Base-by-base conservation (phyloP, 2,888 invertebrate genomes). In the Parnassius mnemosyne region DNA sequence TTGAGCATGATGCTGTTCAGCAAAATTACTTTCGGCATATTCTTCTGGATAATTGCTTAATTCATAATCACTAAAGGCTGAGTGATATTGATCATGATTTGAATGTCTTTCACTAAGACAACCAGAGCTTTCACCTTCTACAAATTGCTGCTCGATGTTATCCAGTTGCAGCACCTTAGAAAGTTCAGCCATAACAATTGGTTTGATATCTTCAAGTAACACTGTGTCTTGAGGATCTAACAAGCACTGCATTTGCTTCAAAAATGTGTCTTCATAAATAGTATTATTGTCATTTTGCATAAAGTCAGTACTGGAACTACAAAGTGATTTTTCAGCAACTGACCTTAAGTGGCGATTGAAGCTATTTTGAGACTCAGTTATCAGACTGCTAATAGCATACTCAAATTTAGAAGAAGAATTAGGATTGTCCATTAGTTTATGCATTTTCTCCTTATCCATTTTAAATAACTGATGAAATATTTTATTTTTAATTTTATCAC, bases 201-300 rank as follows among this genome's bases (percentile, higher is more conserved):
- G 93, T 41, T 93, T 93, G 58, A 94, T 85, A 71, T 93, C 93
- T 66, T 92, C 90, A 10, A 93, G 80, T 50, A 93, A 84, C 0
- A 93, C 82, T 12, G 91, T 89, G 50, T 93, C 93, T 68, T 92
- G 92, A 0, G 93, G 93, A 71, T 93, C 93, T 34, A 93, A 72
- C 70, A 93, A 87, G 54, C 92, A 92, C 65, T 92, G 93, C 92
- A 93, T 84, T 81, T 95, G 73, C 86, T 96, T 75, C 95, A 97
- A 84, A 93, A 96, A 85, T 93, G 96, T 92, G 93, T 96, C 75
- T 77, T 97, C 76, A 94, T 94, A 90, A 92, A 95, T 90, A 63
- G 95, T 75, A 64, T 90, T 89, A 66, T 92, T 96, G 57, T 93
- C 94, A 71, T 85, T 95, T 65, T 72, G 94, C 93, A 69, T 87